phyloP scores from a whole-genome alignment of 1,140 invertebrate species.

The Tribolium madens region DNA sequence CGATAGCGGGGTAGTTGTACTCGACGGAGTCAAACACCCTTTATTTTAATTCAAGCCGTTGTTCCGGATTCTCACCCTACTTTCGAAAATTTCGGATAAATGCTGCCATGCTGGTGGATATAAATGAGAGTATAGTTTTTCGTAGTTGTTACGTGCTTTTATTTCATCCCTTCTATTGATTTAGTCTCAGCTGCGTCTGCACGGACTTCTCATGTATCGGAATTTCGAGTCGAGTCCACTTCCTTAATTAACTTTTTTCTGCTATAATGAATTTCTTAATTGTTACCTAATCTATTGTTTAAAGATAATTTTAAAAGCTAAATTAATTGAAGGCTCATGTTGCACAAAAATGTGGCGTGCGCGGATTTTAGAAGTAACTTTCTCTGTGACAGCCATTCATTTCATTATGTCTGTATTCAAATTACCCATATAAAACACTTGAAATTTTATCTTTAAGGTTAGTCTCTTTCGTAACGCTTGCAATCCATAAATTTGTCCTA shows the following conservation, averaged over 20 bases:
- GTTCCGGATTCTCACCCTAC: constrained; percentile 27
- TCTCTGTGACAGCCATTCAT: constrained; percentile 26
- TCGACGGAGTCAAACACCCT: constrained; percentile 28
- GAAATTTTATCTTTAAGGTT: constrained; percentile 39
- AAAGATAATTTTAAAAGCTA: constrained; percentile 24
- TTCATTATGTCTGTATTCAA: constrained; percentile 35
- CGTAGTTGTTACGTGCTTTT: not conserved
- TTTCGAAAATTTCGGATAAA: constrained; percentile 32
- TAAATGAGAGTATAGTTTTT: not conserved
- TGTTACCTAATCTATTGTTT: constrained; percentile 24
- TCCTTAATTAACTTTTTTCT: constrained; percentile 7
- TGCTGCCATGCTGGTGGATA: not conserved
- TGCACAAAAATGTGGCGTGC: constrained; percentile 33
- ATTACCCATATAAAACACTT: constrained; percentile 38
- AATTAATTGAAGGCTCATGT: constrained; percentile 33
- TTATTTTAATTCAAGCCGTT: constrained; percentile 41
- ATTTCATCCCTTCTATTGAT: constrained; percentile 2
- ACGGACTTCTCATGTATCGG: constrained; percentile 19
- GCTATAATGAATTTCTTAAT: constrained; percentile 17
- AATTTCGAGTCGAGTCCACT: constrained; percentile 18
- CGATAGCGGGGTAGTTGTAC: constrained; percentile 47
- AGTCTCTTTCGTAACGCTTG: constrained; percentile 13
- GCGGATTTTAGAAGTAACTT: constrained; percentile 37
- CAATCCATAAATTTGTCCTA: constrained; percentile 20
- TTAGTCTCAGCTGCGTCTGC: constrained; percentile 34